These are phyloP conservation scores for Pasiphila rectangulata DNA, from an alignment of 2,888 invertebrate genomes.

Conservation along the genomic window DNA sequence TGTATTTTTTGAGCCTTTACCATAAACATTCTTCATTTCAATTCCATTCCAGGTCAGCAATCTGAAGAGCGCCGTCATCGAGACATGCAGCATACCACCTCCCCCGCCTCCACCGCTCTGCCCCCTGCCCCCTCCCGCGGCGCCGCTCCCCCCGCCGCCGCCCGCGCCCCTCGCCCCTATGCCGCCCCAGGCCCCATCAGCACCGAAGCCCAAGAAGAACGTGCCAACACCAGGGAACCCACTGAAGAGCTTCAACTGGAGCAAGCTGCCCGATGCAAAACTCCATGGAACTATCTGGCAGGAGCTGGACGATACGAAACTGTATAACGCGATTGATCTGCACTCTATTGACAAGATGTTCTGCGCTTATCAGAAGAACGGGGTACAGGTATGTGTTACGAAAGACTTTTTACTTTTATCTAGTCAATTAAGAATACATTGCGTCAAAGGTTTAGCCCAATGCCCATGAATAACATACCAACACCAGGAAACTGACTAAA, in stretches of 20 bases:
- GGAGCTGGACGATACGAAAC: constrained; percentile 94
- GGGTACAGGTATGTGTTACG: constrained; percentile 82
- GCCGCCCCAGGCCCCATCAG: constrained; percentile 76
- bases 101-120: constrained; percentile 73
- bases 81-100: constrained; percentile 53
- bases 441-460: too few relatives aligned
- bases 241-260: constrained; percentile 98
- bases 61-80: constrained; percentile 70
- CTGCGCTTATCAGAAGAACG: constrained; percentile 96
- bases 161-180: constrained; percentile 80
- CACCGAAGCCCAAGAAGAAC: constrained; percentile 87
- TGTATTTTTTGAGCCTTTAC: neutral
- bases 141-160: constrained; percentile 82
- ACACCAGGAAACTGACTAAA: constrained; percentile 95
- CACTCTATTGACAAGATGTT: constrained; percentile 95
- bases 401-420: neutral
- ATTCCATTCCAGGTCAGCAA: constrained; percentile 63
- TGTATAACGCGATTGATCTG: constrained; percentile 95
- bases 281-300: constrained; percentile 97
- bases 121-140: constrained; percentile 78
- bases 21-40: neutral
- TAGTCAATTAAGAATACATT: too few relatives aligned
- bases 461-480: constrained; percentile 92
- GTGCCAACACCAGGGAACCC: constrained; percentile 96
- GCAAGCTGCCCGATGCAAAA: constrained; percentile 94